Conservation (phyloP, 2,888 invertebrate species). For the Lobophora halterata region DNA sequence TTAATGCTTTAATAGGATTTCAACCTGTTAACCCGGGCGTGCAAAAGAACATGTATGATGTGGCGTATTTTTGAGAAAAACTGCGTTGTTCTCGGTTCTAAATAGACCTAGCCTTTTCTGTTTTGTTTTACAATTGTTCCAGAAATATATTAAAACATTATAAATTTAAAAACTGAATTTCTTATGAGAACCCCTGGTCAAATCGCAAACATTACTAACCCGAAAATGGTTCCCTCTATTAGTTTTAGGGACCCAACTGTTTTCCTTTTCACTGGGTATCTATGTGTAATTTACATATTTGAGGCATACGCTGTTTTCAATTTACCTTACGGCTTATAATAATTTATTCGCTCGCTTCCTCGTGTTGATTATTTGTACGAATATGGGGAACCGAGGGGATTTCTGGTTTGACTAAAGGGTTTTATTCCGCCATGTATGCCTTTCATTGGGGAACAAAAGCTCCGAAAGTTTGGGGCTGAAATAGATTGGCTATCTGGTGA, state of each 20-base stretch:
- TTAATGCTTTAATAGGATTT: no score
- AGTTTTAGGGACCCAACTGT: neutral
- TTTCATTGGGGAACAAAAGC: constrained; percentile 3
- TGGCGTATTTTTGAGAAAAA: no score
- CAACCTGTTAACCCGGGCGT: no score
- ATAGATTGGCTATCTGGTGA: no score
- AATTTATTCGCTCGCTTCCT: constrained; percentile 28
- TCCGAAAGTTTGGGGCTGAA: no score
- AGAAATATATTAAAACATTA: no score
- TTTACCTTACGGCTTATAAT: constrained; percentile 27
- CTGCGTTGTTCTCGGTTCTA: no score
- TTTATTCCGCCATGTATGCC: constrained; percentile 12
- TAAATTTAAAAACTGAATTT: no score
- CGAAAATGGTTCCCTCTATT: neutral
- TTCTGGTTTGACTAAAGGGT: constrained; percentile 21
- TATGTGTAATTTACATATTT: constrained; percentile 20
- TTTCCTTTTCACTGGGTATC: neutral
- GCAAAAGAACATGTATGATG: no score
- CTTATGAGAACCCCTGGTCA: no score
- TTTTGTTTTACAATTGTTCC: no score
- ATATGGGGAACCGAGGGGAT: constrained; percentile 20
- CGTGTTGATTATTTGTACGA: constrained; percentile 29
- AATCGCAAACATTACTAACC: no score
- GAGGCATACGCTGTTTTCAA: constrained; percentile 24
- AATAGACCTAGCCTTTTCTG: constrained; percentile 3